Evolutionary conservation across 1,140 invertebrate genomes (phyloP), one percentile per base, ranked within the genome.

Genomic region (Bombus vancouverensis): DNA sequence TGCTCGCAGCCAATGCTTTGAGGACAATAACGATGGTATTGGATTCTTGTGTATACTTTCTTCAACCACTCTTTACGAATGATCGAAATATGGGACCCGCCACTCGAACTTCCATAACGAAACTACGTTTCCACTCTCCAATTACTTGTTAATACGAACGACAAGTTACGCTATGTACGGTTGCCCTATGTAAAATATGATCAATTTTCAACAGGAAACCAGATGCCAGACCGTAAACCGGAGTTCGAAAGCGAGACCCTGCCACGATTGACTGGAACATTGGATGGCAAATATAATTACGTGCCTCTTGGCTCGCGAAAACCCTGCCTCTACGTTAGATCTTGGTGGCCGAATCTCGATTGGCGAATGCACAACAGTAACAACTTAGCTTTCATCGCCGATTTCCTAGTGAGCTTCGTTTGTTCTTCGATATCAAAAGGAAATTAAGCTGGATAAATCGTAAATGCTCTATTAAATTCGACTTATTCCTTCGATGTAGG

Each of bases 261-360:
- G 39, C 75, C 90, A 59, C 91, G 92, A 88, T 81, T 85, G 42
- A 93, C 92, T 0, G 91, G 85, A 8, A 92, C 91, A 57, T 44
- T 92, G 47, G 94, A 95, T 57, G 88, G 90, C 80, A 94, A 93
- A 87, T 94, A 93, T 87, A 94, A 95, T 90, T 94, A 94, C 57
- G 78, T 94, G 78, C 92, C 93, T 6, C 75, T 95, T 39, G 94
- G 92, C 77, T 93, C 92, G 3, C 93, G 90, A 47, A 95, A 95
- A 87, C 94, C 94, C 13, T 95, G 93, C 53, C 84, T 95, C 82
- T 92, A 93, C 85, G 91, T 95, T 37, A 95, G 92, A 87, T 95
- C 94, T 13, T 92, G 92, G 88, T 95, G 94, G 95, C 94, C 94
- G 3, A 95, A 95, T 82, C 79, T 93, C 12, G 93, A 95, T 70